Conservation (phyloP, 2,888 invertebrate genomes). For the Pammene fasciana region DNA sequence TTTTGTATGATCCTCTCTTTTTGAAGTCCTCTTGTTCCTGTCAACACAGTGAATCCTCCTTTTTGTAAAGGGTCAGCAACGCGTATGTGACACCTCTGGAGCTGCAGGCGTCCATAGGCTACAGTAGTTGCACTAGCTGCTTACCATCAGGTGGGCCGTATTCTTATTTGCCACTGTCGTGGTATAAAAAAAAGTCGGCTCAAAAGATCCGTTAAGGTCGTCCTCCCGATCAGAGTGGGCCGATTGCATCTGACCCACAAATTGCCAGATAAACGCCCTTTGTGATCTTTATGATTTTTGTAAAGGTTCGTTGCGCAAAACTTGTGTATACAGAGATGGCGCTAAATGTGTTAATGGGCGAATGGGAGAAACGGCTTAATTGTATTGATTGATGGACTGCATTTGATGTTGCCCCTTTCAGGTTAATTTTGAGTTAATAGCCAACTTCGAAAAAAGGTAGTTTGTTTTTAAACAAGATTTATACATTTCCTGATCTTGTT, state of each 20-base stretch:
- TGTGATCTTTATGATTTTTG: conserved; percentile 58
- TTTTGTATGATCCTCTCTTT: not conserved
- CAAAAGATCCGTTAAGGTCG: conserved; percentile 19
- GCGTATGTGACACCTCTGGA: no score
- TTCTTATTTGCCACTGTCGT: no score
- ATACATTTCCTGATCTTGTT: no score
- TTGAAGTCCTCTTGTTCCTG: no score
- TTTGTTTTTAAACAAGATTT: not conserved
- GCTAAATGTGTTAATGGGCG: conserved; percentile 72
- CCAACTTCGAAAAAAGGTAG: not conserved
- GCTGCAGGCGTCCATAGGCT: no score
- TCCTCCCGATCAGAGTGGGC: conserved; percentile 23
- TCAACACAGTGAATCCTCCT: no score
- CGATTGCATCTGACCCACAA: conserved; percentile 41
- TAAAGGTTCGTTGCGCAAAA: conserved; percentile 67
- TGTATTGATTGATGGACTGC: conserved; percentile 69
- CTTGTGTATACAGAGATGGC: conserved; percentile 62
- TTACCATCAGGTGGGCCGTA: no score
- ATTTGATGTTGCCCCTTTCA: conserved; percentile 34
- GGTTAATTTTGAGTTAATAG: conserved; percentile 6
- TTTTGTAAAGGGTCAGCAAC: no score
- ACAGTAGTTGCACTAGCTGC: no score
- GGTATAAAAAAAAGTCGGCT: no score
- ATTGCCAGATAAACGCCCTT: conserved; percentile 65
- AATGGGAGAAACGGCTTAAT: conserved; percentile 65